Base-by-base conservation (phyloP, 1,140 invertebrate genomes). In the Sycobia sp. region DNA sequence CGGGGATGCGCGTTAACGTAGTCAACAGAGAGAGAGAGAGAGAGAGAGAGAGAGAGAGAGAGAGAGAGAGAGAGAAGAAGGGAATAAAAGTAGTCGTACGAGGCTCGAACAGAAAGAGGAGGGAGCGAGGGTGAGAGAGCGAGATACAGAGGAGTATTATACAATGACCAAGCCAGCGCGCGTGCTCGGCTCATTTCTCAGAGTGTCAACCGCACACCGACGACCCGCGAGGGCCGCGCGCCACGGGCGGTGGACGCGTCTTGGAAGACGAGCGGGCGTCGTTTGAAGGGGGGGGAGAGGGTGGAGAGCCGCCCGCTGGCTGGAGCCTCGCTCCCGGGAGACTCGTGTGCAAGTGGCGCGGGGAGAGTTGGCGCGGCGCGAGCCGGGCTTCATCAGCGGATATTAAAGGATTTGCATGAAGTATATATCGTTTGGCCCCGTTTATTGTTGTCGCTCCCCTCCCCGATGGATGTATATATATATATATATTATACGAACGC, bases 351-450 rank as follows among this genome's bases (percentile, higher is more conserved):
- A 67, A 16, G 38, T 25, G 55, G 38, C 51, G 55, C 65, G 65
- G 69, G 69, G 59, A 68, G 59, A 65, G n/a, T n/a, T n/a, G n/a
- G n/a, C n/a, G n/a, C 66, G 14, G 4, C 22, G 22, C 62, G 36
- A 44, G 53, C 61, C 72, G 76, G 71, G 77, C 77, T 80, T 80
- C 77, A 79, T 80, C 78, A 78, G 76, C 75, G 73, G 71, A 79
- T 79, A 81, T 81, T 80, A 80, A 80, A 79, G 76, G 77, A 81
- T 81, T 80, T 80, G 78, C 78, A 81, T 79, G 72, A 76, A 77
- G 78, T 77, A 80, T 79, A 32, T 11, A 32, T 11, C 77, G 76
- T 77, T n/a, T 73, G 75, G 5, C 76, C 32, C 22, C 50, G 16
- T 67, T 73, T 75, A 75, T 75, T 74, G 72, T 72, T 74, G 71